phyloP scores from a whole-genome alignment of 2,888 invertebrate genomes.

The Agrochola lychnidis region DNA sequence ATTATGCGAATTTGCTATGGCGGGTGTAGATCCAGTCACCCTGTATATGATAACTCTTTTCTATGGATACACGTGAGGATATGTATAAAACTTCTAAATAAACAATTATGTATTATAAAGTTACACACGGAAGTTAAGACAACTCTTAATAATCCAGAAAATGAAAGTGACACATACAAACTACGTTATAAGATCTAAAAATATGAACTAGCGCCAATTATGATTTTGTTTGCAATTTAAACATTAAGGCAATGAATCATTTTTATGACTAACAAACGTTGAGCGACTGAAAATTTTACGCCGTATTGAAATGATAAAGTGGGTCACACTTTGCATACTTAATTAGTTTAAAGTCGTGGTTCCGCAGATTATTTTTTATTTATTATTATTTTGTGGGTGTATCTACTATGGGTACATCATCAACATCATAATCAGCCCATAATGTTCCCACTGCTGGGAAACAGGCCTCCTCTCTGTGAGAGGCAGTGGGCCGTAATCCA shows the following conservation, averaged over 20 bases:
- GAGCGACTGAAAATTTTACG: constrained; percentile 63
- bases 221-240: constrained; percentile 55
- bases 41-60: no score
- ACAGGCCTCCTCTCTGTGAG: no score
- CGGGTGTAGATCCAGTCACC: no score
- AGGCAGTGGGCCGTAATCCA: no score
- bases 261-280: constrained; percentile 58
- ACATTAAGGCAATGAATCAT: constrained; percentile 60
- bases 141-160: not conserved
- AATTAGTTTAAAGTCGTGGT: constrained; percentile 56
- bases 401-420: not conserved
- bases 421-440: no score
- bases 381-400: not conserved
- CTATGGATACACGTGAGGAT: not conserved
- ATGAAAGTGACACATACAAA: constrained; percentile 35
- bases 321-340: constrained; percentile 61
- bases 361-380: constrained; percentile 41
- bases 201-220: constrained; percentile 51
- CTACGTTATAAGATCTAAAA: constrained; percentile 51
- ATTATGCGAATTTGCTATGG: no score
- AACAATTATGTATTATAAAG: constrained; percentile 1
- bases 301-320: constrained; percentile 63
- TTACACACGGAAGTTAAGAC: constrained; percentile 13
- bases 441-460: no score
- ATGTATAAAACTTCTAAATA: not conserved